These are phyloP conservation scores for Globia sparganii DNA, from an alignment of 2,888 invertebrate species.

Conservation along the genomic window DNA sequence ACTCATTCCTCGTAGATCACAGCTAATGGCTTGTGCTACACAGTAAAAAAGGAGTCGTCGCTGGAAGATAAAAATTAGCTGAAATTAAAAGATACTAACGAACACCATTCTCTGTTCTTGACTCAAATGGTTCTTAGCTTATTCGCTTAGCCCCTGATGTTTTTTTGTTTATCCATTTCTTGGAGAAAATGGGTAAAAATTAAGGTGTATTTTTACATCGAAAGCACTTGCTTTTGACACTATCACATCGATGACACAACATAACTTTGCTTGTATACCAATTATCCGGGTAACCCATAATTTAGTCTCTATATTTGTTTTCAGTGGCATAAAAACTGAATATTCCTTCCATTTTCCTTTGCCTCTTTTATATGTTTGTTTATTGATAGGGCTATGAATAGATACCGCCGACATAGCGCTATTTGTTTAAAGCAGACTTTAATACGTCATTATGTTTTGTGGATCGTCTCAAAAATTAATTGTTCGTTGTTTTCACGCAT, in stretches of 20 bases:
- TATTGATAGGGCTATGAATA: not conserved
- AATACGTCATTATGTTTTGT: too few relatives aligned
- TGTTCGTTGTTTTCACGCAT: too few relatives aligned
- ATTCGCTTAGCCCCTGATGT: conserved; percentile 51
- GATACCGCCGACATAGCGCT: not conserved
- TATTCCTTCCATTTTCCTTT: not conserved
- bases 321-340: not conserved
- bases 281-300: not conserved
- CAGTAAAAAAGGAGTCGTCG: conserved; percentile 86
- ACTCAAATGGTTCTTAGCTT: conserved; percentile 65
- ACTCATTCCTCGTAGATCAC: conserved; percentile 53
- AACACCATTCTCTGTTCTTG: conserved; percentile 83
- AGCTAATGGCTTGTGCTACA: conserved; percentile 87
- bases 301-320: not conserved
- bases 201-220: not conserved
- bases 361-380: not conserved
- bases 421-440: not conserved
- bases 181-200: not conserved
- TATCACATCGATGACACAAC: not conserved
- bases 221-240: not conserved
- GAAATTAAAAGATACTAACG: conserved; percentile 90
- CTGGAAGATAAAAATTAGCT: conserved; percentile 90
- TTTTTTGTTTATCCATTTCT: conserved; percentile 47
- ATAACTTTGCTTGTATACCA: not conserved
- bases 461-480: not conserved